These are phyloP conservation scores for Beris morrisii DNA, from an alignment of 2,888 invertebrate genomes.

Conservation along the genomic window DNA sequence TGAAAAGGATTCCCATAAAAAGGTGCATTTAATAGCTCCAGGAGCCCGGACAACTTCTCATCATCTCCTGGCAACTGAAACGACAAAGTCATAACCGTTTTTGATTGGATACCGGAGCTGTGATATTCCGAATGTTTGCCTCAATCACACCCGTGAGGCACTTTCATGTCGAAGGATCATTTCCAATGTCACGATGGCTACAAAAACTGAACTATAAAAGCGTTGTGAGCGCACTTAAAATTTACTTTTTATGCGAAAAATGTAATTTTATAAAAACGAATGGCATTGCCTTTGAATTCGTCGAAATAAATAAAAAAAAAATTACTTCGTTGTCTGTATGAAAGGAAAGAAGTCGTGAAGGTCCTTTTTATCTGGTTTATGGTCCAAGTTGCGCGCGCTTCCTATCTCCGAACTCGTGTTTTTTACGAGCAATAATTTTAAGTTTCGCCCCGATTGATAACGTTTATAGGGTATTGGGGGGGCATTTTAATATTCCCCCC, in stretches of 20 bases:
- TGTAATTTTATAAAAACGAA: conserved; percentile 15
- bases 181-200: conserved; percentile 25
- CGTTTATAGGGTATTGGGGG: conserved; percentile 18
- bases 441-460: conserved; percentile 28
- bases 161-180: conserved; percentile 25
- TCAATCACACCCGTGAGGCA: conserved; percentile 26
- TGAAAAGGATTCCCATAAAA: conserved; percentile 17
- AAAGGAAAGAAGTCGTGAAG: neutral
- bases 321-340: too few species aligned
- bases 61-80: conserved; percentile 19
- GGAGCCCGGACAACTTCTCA: conserved; percentile 21
- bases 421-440: conserved; percentile 18
- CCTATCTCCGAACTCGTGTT: conserved; percentile 20
- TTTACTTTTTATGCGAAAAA: conserved; percentile 30
- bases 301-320: too few species aligned
- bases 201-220: conserved; percentile 28
- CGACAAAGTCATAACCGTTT: conserved; percentile 19
- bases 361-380: conserved; percentile 19
- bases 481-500: conserved; percentile 26
- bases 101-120: conserved; percentile 25
- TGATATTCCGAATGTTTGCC: conserved; percentile 20
- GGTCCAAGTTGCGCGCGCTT: conserved; percentile 28
- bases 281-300: conserved; percentile 4
- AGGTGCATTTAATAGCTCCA: conserved; percentile 24
- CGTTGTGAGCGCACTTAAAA: conserved; percentile 23